Percentiles rank a stretch among this genome's conserved stretches.
Evolutionary conservation across 1,140 invertebrate genomes (phyloP).

Genomic region (Aphelinus certus): DNA sequence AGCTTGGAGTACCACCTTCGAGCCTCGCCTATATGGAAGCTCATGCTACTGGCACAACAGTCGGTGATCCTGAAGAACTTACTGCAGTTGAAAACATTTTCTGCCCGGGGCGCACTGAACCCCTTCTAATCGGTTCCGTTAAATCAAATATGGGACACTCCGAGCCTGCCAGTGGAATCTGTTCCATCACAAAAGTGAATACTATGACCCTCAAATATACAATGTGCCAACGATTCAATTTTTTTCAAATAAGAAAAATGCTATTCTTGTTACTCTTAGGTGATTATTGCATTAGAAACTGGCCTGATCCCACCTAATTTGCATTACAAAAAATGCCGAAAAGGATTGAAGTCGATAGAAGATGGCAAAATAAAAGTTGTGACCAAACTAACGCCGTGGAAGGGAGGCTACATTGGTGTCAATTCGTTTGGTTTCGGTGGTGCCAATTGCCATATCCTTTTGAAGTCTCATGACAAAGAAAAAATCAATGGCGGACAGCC

Average conservation of each 20-base stretch:
- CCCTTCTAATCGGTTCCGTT: constrained; percentile 86
- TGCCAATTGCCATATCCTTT: constrained; percentile 74
- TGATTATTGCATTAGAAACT: constrained; percentile 76
- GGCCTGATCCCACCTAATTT: constrained; percentile 77
- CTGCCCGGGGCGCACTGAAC: constrained; percentile 72
- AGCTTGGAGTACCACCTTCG: constrained; percentile 79
- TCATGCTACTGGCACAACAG: constrained; percentile 86
- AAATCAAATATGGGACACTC: constrained; percentile 95
- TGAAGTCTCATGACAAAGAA: constrained; percentile 67
- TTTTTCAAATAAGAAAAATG: background rate
- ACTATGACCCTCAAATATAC: background rate
- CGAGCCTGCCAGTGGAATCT: constrained; percentile 89
- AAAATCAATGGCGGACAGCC: constrained; percentile 66
- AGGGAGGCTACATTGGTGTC: constrained; percentile 68
- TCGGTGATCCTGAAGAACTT: constrained; percentile 89
- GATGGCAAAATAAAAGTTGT: constrained; percentile 74
- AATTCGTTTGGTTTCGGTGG: constrained; percentile 76
- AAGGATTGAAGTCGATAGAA: constrained; percentile 73
- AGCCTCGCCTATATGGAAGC: constrained; percentile 87
- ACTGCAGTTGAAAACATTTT: constrained; percentile 86
- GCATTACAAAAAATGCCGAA: constrained; percentile 74
- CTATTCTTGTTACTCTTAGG: constrained; percentile 48
- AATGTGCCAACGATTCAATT: background rate
- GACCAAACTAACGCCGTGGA: constrained; percentile 71
- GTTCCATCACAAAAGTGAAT: constrained; percentile 84